A percentile compares a stretch with the other conserved stretches of the same genome.
phyloP scores from a whole-genome alignment of 2,113 vertebrate species.

The Rostratula benghalensis region DNA sequence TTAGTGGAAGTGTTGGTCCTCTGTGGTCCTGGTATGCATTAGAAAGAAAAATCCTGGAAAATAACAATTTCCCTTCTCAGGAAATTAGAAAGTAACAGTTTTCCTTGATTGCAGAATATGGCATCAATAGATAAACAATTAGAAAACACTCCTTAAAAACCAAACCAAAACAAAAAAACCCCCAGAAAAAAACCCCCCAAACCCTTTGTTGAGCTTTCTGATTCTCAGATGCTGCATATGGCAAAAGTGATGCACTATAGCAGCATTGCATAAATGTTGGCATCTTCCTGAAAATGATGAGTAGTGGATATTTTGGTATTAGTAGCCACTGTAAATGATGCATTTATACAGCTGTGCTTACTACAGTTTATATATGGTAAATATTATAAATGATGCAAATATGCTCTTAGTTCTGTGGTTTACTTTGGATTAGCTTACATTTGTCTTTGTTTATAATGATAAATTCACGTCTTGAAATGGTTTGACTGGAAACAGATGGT shows the following conservation, averaged over 20 bases:
- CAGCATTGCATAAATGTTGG: neutral
- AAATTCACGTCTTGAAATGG: neutral
- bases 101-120: neutral
- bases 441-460: constrained; percentile 27
- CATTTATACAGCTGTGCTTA: neutral
- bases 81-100: neutral
- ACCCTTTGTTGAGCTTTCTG: neutral
- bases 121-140: neutral
- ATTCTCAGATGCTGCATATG: neutral
- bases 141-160: neutral
- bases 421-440: neutral
- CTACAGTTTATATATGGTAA: neutral
- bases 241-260: neutral
- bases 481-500: constrained; percentile 17
- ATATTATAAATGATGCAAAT: neutral
- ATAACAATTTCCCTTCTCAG: neutral
- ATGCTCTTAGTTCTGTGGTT: constrained; percentile 1
- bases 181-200: neutral
- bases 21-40: neutral
- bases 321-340: neutral
- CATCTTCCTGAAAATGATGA: neutral
- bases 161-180: neutral
- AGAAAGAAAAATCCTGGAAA: neutral
- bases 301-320: neutral
- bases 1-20: neutral